A percentile compares a stretch with the other conserved stretches of the same genome.
Evolutionary conservation across 2,888 invertebrate species (phyloP).

Genomic region (Tigriopus californicus): DNA sequence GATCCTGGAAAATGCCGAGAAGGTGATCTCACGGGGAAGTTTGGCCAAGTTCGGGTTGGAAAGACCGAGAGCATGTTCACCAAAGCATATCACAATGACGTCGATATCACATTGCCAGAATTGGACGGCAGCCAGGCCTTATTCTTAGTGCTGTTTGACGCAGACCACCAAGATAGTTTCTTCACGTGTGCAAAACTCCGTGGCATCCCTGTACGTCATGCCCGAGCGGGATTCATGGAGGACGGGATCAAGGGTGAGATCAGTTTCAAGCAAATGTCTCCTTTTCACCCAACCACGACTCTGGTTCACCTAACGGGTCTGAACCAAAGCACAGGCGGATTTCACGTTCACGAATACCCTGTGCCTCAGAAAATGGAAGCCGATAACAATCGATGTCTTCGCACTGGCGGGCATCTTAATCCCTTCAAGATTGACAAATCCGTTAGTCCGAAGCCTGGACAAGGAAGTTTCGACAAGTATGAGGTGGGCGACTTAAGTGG

Average conservation of each 20-base stretch:
- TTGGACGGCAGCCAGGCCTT: constrained; percentile 35
- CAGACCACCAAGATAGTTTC: constrained; percentile 51
- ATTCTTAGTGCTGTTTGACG: constrained; percentile 62
- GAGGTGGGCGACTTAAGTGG: constrained; percentile 73
- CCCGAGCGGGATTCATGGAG: constrained; percentile 24
- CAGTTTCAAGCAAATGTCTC: constrained; percentile 54
- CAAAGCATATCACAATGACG: constrained; percentile 44
- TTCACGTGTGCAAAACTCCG: constrained; percentile 60
- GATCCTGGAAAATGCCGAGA: constrained; percentile 25
- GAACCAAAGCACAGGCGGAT: constrained; percentile 25
- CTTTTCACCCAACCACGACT: constrained; percentile 62
- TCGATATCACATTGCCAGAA: constrained; percentile 44
- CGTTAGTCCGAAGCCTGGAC: constrained; percentile 30
- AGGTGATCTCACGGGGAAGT: constrained; percentile 55
- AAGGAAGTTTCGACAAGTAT: constrained; percentile 73
- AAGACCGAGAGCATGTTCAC: constrained; percentile 21
- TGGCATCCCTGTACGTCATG: constrained; percentile 21
- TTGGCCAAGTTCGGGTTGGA: constrained; percentile 38
- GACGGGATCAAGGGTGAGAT: constrained; percentile 60
- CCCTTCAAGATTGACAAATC: constrained; percentile 35
- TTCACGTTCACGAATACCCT: constrained; percentile 30
- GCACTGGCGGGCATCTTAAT: constrained; percentile 55
- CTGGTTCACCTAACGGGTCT: constrained; percentile 37
- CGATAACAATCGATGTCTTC: constrained; percentile 32
- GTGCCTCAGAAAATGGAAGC: constrained; percentile 21